A percentile compares a stretch with the other conserved stretches of the same genome.
Conservation (phyloP, 2,113 vertebrate species). For the Paramisgurnus dabryanus region DNA sequence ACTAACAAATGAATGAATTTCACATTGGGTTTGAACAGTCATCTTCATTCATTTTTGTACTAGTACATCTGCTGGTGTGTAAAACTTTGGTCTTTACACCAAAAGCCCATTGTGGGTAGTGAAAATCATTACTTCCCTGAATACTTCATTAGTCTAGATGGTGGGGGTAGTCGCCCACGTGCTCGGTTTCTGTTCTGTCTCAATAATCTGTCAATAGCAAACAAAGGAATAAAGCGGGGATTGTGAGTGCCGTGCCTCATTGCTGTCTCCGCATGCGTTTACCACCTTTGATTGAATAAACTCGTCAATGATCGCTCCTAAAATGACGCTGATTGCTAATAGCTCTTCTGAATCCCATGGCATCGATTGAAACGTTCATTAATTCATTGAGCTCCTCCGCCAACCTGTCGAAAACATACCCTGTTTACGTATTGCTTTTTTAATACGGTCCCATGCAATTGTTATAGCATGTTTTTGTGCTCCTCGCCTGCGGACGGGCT, state of each 20-base stretch:
- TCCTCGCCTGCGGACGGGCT: constrained; percentile 29
- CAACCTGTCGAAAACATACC: constrained; percentile 25
- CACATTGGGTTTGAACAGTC: not conserved
- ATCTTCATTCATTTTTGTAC: constrained; percentile 10
- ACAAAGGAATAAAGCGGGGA: constrained; percentile 20
- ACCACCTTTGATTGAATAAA: constrained; percentile 45
- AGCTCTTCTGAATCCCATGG: constrained; percentile 43
- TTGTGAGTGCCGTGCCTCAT: constrained; percentile 3
- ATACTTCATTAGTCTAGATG: constrained; percentile 38
- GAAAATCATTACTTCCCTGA: constrained; percentile 42
- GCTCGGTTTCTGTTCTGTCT: constrained; percentile 27
- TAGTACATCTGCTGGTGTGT: not conserved
- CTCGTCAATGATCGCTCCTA: constrained; percentile 41
- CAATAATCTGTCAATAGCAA: constrained; percentile 34
- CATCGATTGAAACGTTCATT: constrained; percentile 53
- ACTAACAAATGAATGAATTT: not conserved
- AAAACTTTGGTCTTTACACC: constrained; percentile 2
- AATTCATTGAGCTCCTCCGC: constrained; percentile 45
- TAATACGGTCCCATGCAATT: constrained; percentile 26
- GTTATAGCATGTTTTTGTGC: constrained; percentile 46
- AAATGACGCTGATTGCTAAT: constrained; percentile 47
- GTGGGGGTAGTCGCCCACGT: constrained; percentile 25
- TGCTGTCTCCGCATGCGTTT: constrained; percentile 8
- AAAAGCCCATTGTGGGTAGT: constrained; percentile 11
- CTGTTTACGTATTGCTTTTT: constrained; percentile 6